A percentile compares a stretch with the other conserved stretches of the same genome.
Conservation (phyloP, 2,797 vertebrate genomes). For the Margarornis squamiger region DNA sequence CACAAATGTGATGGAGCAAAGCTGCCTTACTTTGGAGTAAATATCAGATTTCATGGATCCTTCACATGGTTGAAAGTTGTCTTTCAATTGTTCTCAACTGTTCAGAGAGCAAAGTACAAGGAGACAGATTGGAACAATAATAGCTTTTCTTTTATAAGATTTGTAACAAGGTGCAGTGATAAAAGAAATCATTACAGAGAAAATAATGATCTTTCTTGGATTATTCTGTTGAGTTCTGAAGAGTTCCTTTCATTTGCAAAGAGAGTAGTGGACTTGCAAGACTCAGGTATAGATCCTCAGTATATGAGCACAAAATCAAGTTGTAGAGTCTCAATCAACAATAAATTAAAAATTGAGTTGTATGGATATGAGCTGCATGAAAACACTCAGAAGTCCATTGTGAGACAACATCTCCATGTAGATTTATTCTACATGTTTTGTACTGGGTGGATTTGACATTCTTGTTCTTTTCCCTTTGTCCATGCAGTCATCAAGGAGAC, state of each 20-base stretch:
- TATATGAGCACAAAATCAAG: not conserved
- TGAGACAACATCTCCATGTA: not conserved
- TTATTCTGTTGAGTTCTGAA: not conserved
- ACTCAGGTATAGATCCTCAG: not conserved
- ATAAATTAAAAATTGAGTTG: not conserved
- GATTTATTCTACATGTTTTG: not conserved
- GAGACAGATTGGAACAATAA: not conserved
- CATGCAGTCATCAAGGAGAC: not conserved
- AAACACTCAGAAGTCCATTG: not conserved
- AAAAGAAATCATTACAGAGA: not conserved
- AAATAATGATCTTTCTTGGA: not conserved
- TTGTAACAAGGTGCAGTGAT: not conserved
- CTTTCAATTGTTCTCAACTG: not conserved
- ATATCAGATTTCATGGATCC: not conserved
- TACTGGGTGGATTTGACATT: not conserved
- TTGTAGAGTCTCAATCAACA: not conserved
- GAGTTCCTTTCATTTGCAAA: not conserved
- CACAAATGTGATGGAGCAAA: not conserved
- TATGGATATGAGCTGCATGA: rapidly evolving
- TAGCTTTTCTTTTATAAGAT: not conserved
- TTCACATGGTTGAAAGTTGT: not conserved
- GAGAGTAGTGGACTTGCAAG: not conserved
- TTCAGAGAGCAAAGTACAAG: not conserved
- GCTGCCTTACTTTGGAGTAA: not conserved
- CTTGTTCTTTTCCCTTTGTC: not conserved